Conservation (phyloP, 2,797 vertebrate genomes). For the Propithecus deckenii region DNA sequence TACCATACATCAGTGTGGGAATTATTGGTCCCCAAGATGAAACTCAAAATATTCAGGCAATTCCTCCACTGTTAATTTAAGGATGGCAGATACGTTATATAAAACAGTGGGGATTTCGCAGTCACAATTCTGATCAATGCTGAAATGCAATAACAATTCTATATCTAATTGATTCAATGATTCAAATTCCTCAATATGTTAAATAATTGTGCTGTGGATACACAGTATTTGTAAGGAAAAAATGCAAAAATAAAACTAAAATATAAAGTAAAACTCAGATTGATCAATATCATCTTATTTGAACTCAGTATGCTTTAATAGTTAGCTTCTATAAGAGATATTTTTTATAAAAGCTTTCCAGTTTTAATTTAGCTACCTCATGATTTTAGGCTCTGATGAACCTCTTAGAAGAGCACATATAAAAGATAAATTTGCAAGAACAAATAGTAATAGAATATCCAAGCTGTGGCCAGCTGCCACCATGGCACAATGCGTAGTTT, state of each 20-base stretch:
- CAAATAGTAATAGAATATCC: background rate
- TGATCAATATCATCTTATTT: background rate
- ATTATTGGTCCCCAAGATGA: background rate
- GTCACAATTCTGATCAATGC: background rate
- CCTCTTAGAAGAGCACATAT: background rate
- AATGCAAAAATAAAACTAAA: background rate
- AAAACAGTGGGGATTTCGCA: conserved; percentile 17
- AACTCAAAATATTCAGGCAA: background rate
- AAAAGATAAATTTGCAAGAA: conserved; percentile 34
- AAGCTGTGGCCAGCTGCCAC: background rate
- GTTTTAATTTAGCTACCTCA: conserved; percentile 29
- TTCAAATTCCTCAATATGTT: background rate
- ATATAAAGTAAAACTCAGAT: background rate
- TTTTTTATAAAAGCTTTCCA: background rate
- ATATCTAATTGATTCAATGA: background rate
- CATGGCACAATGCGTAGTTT: background rate
- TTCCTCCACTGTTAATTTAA: background rate
- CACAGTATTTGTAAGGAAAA: background rate
- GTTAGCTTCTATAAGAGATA: background rate
- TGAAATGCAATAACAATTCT: conserved; percentile 28
- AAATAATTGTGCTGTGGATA: background rate
- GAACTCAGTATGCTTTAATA: background rate
- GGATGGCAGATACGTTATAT: background rate
- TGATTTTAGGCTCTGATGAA: conserved; percentile 19
- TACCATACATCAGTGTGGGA: background rate